phyloP scores from a whole-genome alignment of 2,888 invertebrate species.

The Drosophila nr. perissopoda region DNA sequence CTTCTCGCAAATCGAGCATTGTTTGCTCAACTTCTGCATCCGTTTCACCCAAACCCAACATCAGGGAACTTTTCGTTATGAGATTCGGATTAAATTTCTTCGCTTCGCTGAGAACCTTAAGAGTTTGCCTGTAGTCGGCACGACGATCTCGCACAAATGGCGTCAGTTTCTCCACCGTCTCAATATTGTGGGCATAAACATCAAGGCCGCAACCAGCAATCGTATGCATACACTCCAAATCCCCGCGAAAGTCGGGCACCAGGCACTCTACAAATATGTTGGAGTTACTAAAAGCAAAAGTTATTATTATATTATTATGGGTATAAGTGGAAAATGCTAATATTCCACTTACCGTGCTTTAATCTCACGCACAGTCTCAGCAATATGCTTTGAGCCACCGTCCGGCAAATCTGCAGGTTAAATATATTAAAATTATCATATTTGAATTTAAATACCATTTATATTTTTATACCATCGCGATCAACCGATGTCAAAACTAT shows the following conservation, averaged over 20 bases:
- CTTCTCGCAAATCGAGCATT: constrained; percentile 92
- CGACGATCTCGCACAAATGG: constrained; percentile 96
- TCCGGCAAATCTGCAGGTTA: constrained; percentile 91
- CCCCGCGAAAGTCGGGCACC: constrained; percentile 97
- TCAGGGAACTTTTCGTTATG: constrained; percentile 98
- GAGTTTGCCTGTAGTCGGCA: constrained; percentile 96
- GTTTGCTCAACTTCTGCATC: constrained; percentile 95
- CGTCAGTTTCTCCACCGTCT: constrained; percentile 96
- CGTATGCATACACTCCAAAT: constrained; percentile 89
- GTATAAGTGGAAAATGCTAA: background rate
- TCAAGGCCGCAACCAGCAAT: constrained; percentile 94
- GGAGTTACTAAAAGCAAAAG: constrained; percentile 87
- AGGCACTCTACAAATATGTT: constrained; percentile 97
- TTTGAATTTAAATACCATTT: background rate
- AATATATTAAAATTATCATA: constrained; percentile 6
- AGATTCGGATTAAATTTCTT: constrained; percentile 92
- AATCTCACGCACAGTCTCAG: constrained; percentile 94
- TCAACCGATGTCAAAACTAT: constrained; percentile 99
- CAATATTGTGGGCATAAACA: constrained; percentile 99
- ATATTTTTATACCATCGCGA: constrained; percentile 91
- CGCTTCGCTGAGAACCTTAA: constrained; percentile 92
- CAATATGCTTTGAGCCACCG: constrained; percentile 97
- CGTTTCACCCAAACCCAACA: constrained; percentile 97
- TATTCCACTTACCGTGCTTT: constrained; percentile 87
- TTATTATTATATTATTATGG: background rate